These are phyloP conservation scores for Calephelis virginiensis DNA, from an alignment of 1,140 invertebrate species.

Conservation along the genomic window DNA sequence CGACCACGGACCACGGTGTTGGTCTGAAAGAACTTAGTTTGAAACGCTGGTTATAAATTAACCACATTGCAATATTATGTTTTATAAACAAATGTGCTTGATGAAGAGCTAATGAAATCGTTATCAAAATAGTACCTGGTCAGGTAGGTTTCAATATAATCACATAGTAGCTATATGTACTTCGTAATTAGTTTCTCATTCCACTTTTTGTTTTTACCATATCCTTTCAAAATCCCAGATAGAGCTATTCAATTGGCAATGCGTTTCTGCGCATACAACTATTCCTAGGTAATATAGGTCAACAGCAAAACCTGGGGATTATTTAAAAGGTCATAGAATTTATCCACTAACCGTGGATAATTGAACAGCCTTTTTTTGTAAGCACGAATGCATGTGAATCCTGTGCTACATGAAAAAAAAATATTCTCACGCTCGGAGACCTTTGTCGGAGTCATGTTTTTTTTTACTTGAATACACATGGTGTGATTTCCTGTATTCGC, in stretches of 20 bases:
- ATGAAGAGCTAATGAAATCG: conserved; percentile 43
- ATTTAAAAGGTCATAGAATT: conserved; percentile 53
- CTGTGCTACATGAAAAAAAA: conserved; percentile 59
- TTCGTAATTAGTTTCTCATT: conserved; percentile 62
- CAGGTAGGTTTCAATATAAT: conserved; percentile 45
- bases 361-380: conserved; percentile 52
- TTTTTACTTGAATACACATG: conserved; percentile 48
- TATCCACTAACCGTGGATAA: conserved; percentile 49
- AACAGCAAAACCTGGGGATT: conserved; percentile 36
- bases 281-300: conserved; percentile 46
- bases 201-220: conserved; percentile 60
- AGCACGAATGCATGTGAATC: conserved; percentile 57
- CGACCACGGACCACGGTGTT: conserved; percentile 63
- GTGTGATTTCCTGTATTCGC: conserved; percentile 55
- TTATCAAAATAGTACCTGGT: conserved; percentile 32
- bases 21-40: conserved; percentile 50
- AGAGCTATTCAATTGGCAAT: conserved; percentile 47
- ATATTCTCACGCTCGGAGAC: conserved; percentile 60
- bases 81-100: conserved; percentile 40
- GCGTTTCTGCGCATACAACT: conserved; percentile 59
- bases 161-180: conserved; percentile 40
- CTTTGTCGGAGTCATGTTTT: conserved; percentile 54
- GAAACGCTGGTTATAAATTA: conserved; percentile 45
- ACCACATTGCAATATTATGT: conserved; percentile 48
- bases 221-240: conserved; percentile 57